Base-by-base conservation (phyloP, 2,113 vertebrate species). In the Anolis carolinensis region DNA sequence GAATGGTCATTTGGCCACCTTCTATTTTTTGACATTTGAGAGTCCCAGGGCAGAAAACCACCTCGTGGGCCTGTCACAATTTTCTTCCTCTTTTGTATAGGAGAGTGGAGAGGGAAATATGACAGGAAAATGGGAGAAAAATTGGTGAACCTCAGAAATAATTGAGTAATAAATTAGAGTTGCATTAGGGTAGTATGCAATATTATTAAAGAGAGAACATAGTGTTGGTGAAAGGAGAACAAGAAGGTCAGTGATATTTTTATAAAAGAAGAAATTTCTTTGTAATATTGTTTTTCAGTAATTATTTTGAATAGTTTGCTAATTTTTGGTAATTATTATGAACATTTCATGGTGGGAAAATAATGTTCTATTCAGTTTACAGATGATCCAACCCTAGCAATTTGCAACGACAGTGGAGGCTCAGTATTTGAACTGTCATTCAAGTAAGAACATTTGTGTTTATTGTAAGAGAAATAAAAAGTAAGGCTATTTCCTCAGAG, bases 361-460 rank as follows among this genome's bases (percentile, higher is more conserved):
- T 86, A 93, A 0, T 89, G 89, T n/a, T 96, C 86, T 94, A 52
- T 86, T 95, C 91, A 99, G 99, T 99, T 99, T 93, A 99, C 98
- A 95, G 98, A 99, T 95, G 98, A 99, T 84, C 98, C 98, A 0
- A 99, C 99, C 0, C 96, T 99, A 25, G 99, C 98, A 1, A 97
- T 99, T 81, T 99, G 99, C 95, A 99, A 99, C 4, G 99, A 99
- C 96, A 99, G 99, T 0, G 99, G 99, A 81, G 98, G 99, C 88
- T 99, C 99, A 1, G 98, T 99, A 34, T 99, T 99, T 91, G 99
- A 99, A 91, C 93, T 99, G 81, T 97, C 98, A 0, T 99, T 99
- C 95, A 99, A 98, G 99, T 99, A 96, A 97, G 44, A 92, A 73
- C 87, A 86, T 85, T 68, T 87, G 2, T 1, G 0, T 70, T 82